Conservation (phyloP, 2,888 invertebrate species). For the Andrena chrysosceles region DNA sequence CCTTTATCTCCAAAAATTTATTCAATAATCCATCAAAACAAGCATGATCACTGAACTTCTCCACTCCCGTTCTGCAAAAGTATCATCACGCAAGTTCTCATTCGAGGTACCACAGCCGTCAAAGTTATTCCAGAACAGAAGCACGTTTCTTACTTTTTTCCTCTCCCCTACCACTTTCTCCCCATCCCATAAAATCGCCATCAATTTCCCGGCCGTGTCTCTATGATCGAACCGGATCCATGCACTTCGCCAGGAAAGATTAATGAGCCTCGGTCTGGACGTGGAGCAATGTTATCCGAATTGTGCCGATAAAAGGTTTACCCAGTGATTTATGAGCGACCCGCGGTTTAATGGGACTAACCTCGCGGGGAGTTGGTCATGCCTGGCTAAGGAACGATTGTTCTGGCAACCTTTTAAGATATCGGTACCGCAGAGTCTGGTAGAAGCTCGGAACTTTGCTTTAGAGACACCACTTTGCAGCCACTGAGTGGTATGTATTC, state of each 20-base stretch:
- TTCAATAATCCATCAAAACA: no score
- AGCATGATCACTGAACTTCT: not conserved
- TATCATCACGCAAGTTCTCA: not conserved
- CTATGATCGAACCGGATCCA: conserved; percentile 56
- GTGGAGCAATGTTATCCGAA: conserved; percentile 59
- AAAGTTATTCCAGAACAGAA: not conserved
- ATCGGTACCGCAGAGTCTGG: conserved; percentile 10
- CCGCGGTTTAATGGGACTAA: conserved; percentile 57
- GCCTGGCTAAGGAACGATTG: conserved; percentile 35
- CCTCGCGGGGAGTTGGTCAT: conserved; percentile 31
- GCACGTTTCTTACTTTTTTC: no score
- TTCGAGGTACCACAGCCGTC: not conserved
- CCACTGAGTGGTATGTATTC: not conserved
- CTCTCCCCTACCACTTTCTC: no score
- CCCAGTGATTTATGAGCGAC: conserved; percentile 58
- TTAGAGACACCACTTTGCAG: conserved; percentile 27
- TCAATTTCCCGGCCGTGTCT: conserved; percentile 54
- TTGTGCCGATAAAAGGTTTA: conserved; percentile 65
- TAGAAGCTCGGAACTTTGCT: conserved; percentile 9
- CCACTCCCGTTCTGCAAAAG: not conserved
- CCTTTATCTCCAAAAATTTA: no score
- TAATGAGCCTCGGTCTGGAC: conserved; percentile 52
- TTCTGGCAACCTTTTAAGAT: conserved; percentile 57
- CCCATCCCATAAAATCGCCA: conserved; percentile 42
- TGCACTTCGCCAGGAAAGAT: conserved; percentile 52